phyloP scores from a whole-genome alignment of 2,888 invertebrate genomes.

The Drosophila acutilabella region DNA sequence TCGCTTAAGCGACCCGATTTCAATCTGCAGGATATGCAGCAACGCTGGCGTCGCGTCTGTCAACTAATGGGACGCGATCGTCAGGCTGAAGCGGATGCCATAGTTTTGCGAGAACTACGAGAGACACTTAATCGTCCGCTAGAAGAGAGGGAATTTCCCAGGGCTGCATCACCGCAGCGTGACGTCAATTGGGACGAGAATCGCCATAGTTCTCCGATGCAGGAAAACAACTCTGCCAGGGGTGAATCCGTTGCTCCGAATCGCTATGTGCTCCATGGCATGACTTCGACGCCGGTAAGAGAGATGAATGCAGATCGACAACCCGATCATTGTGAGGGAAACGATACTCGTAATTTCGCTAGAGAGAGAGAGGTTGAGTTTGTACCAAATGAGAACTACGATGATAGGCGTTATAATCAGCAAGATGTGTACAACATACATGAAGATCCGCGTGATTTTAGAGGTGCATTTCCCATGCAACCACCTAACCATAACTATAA shows the following conservation, averaged over 20 bases:
- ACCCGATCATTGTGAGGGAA: background rate
- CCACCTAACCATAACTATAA: too few species aligned
- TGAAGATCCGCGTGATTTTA: conserved; percentile 4
- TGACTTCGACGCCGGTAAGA: conserved; percentile 10
- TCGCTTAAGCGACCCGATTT: conserved; percentile 8
- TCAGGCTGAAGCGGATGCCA: background rate
- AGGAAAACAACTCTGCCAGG: too few species aligned
- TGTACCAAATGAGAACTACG: background rate
- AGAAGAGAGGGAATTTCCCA: background rate
- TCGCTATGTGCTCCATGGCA: background rate
- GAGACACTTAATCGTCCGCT: conserved; percentile 3
- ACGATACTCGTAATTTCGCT: background rate
- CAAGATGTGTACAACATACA: background rate
- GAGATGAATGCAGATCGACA: background rate
- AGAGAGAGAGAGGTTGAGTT: background rate
- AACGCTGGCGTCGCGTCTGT: background rate
- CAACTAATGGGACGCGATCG: conserved; percentile 5
- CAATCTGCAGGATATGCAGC: conserved; percentile 1
- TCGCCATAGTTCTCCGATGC: background rate
- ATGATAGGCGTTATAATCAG: background rate
- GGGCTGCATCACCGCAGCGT: background rate
- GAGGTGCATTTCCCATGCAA: background rate
- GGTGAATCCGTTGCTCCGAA: background rate
- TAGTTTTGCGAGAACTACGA: conserved; percentile 7
- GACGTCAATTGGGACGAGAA: background rate